Evolutionary conservation across 1,140 invertebrate genomes (phyloP), one percentile per base, ranked within the genome.

Genomic region (Augochlora pura): DNA sequence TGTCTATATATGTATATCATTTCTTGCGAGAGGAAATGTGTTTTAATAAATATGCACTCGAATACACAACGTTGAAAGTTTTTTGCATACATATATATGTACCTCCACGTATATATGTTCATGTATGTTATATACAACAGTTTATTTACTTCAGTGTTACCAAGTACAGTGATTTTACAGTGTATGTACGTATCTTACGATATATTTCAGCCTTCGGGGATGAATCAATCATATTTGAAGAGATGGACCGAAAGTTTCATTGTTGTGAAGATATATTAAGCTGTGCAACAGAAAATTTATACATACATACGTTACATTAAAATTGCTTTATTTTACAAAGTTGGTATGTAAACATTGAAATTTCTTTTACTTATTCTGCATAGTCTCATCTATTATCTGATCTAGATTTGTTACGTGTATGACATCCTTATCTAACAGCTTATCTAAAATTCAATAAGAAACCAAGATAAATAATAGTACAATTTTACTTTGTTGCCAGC

Each of bases 321-420:
- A 25, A 9, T 38, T 32, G 38, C 59, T 59, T 64, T 57, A 23
- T 70, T 81, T 39, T 65, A 21, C 27, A 10, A 85, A 59, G 65
- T 85, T 85, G 79, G 84, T 85, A 81, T 23, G 12, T 62, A 54
- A 10, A 57, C 6, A 72, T 23, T 38, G 21, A 7, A 62, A 21
- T 62, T 64, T 77, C 46, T 67, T 77, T 85, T 42, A 39, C 38
- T 27, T 25, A 38, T 42, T 57, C 21, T 42, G 27, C 38, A 72
- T 23, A 38, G 25, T 77, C 67, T 85, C 77, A 87, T 87, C 86
- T 87, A 85, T 87, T 86, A 89, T 89, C 87, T 88, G 81, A 88
- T 88, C 81, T 89, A 85, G 82, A 87, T 81, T 75, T 59, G 49
- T 63, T 64, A 42, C 59, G 32, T 27, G 65, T 76, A 54, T 68